Base-by-base conservation (phyloP, 2,113 vertebrate genomes). In the Chascanopsetta lugubris region DNA sequence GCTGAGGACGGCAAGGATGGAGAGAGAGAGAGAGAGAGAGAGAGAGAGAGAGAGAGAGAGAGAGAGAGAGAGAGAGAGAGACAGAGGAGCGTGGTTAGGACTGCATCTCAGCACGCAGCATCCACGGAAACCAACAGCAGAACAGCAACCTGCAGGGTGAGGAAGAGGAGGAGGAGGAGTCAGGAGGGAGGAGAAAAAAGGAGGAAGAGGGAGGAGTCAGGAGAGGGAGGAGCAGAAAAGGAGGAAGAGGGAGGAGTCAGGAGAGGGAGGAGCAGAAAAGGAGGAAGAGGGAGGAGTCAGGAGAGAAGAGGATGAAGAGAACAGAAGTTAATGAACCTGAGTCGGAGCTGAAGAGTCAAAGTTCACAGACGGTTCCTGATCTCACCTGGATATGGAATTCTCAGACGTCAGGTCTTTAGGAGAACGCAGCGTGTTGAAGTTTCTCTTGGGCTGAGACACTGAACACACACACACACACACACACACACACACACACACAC, bases 101-200 rank as follows among this genome's bases (percentile, higher is more conserved):
- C 90, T 95, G 96, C 94, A 96, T 95, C 91, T 97, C 95, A 0
- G 95, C 93, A 27, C 95, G 94, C 55, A 97, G 92, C 94, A 97
- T 96, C 96, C 96, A 97, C 4, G 96, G 96, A 62, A 97, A 97
- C 96, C 96, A 97, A 79, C 96, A 97, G 85, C 96, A 96, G 91
- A 97, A 97, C 69, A 97, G 93, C 85, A 97, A 92, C 91, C 96
- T 97, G 91, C 13, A 76, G 69, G 59, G 34, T 61, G 9, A 57
- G 21, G 15, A 32, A 25, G 13, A 46, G 17, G 38, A 40, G 36
- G 38, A 5, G 2, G 38, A n/a, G 17, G 12, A 7, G 32, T 30
- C 29, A 34, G 36, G 29, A 30, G 29, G 5, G 8, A 8, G 8
- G 29, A 8, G 8, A 30, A 8, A 30, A 8, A 8, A 38, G 36